Evolutionary conservation across 2,797 vertebrate genomes (phyloP), one percentile per base, ranked within the genome.

Genomic region (Naso thynnoides): DNA sequence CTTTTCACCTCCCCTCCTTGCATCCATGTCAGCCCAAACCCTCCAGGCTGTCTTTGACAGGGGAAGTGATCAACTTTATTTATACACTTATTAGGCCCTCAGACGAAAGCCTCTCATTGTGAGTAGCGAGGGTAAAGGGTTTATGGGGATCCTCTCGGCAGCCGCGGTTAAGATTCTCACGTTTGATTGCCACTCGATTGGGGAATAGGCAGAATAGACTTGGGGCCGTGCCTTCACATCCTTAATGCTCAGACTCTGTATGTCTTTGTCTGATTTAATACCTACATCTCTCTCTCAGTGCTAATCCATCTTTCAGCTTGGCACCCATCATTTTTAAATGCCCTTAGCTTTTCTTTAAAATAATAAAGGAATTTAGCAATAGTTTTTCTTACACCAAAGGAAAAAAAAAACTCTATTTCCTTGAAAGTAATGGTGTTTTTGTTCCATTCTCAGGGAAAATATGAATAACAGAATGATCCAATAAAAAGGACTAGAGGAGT

Each of bases 61-160:
- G 86, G 91, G 89, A 93, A 94, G 90, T 93, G 92, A 93, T 94
- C 88, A 93, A 93, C 90, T 91, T 93, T 91, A 94, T 95, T 93
- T 94, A 91, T 92, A 93, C 88, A 92, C 89, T 93, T 93, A 91
- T 94, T 86, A 91, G 85, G 82, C 87, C 79, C 88, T 87, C 70
- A 83, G 79, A 85, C 72, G 83, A 92, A 91, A 92, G 83, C 88
- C 84, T 77, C 69, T 89, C 85, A 79, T 94, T 93, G 86, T 90
- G 71, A 78, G 74, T 13, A 23, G 74, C 39, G 71, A 70, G 85
- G 77, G 68, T 85, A 88, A 89, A 82, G 84, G 85, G 74, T 91
- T 91, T 90, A 76, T 74, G 42, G 81, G 82, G 83, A 81, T 87
- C 73, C 72, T 79, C 83, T 82, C 62, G 16, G 67, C 76, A 66